phyloP scores from a whole-genome alignment of 2,113 vertebrate species.

The Thamnaconus septentrionalis region DNA sequence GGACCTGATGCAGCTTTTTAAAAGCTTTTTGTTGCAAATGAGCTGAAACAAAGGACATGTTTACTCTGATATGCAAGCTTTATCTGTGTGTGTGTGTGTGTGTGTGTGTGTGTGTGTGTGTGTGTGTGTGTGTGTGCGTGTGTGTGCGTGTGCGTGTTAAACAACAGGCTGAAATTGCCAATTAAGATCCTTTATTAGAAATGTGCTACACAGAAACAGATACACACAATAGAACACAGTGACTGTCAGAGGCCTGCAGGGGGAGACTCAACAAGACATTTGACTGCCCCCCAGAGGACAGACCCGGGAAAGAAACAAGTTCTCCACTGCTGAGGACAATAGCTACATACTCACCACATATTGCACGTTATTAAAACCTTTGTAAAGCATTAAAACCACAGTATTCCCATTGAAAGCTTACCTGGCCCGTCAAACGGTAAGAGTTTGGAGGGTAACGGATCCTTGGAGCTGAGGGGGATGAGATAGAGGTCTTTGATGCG shows the following conservation, averaged over 20 bases:
- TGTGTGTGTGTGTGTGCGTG: too few species aligned
- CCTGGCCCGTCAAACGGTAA: slow-evolving; percentile 99
- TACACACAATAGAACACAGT: slow-evolving; percentile 50
- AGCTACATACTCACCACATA: slow-evolving; percentile 34
- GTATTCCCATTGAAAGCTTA: slow-evolving; percentile 78
- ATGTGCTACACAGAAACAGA: slow-evolving; percentile 58
- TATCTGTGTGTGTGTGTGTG: too few species aligned
- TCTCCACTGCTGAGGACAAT: slow-evolving; percentile 39
- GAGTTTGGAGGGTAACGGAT: slow-evolving; percentile 94
- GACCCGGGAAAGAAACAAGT: slow-evolving; percentile 47
- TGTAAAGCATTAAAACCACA: not conserved
- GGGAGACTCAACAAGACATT: slow-evolving; percentile 13
- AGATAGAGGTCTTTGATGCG: slow-evolving; percentile 99
- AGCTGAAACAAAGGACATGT: too few species aligned
- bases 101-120: too few species aligned
- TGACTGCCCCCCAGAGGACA: slow-evolving; percentile 57
- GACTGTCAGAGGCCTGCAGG: slow-evolving; percentile 28
- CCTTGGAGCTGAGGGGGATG: slow-evolving; percentile 92
- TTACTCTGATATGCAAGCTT: too few species aligned
- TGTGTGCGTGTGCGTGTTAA: not conserved
- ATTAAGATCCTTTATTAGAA: slow-evolving; percentile 70
- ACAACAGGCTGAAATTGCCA: slow-evolving; percentile 63
- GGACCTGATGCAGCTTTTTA: too few species aligned
- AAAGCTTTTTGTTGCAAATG: too few species aligned
- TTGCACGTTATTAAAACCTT: not conserved